A percentile compares a stretch with the other conserved stretches of the same genome.
phyloP scores from a whole-genome alignment of 2,888 invertebrate genomes.

The Acanthopleura granulata region DNA sequence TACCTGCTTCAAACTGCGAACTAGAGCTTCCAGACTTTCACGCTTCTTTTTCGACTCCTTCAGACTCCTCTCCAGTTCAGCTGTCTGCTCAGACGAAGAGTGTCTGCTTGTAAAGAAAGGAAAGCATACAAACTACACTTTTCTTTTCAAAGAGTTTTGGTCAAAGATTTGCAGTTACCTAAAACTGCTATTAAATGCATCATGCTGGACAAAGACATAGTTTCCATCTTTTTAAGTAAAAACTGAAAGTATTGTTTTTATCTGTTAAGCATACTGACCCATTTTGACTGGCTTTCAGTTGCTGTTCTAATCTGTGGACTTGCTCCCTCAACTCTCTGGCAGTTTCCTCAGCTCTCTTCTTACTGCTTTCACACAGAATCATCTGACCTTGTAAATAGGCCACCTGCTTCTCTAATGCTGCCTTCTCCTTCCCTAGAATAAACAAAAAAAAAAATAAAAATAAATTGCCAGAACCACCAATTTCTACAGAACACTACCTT shows the following conservation, averaged over 20 bases:
- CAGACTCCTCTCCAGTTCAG: slow-evolving; percentile 40
- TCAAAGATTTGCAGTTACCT: too few relatives aligned
- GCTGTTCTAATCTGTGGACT: slow-evolving; percentile 23
- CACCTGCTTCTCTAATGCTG: slow-evolving; percentile 54
- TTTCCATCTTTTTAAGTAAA: too few relatives aligned
- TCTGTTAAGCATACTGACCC: too few relatives aligned
- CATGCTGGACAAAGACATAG: too few relatives aligned
- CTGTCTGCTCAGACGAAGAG: slow-evolving; percentile 38
- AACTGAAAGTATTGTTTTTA: too few relatives aligned
- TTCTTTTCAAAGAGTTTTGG: too few relatives aligned
- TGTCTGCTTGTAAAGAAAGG: slow-evolving; percentile 30
- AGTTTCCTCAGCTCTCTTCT: slow-evolving; percentile 42
- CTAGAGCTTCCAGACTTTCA: slow-evolving; percentile 35
- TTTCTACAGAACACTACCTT: too few relatives aligned
- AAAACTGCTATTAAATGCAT: too few relatives aligned
- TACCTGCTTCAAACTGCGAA: slow-evolving; percentile 18
- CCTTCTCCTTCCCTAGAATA: slow-evolving; percentile 40
- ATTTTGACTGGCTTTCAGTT: background rate
- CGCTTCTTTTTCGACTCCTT: slow-evolving; percentile 42
- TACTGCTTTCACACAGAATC: slow-evolving; percentile 55
- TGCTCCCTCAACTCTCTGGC: background rate
- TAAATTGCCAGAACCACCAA: background rate
- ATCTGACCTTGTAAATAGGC: slow-evolving; percentile 57
- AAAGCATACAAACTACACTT: too few relatives aligned
- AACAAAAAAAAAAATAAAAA: slow-evolving; percentile 8